Base-by-base conservation (phyloP, 2,888 invertebrate species). In the Platypus cylindrus region DNA sequence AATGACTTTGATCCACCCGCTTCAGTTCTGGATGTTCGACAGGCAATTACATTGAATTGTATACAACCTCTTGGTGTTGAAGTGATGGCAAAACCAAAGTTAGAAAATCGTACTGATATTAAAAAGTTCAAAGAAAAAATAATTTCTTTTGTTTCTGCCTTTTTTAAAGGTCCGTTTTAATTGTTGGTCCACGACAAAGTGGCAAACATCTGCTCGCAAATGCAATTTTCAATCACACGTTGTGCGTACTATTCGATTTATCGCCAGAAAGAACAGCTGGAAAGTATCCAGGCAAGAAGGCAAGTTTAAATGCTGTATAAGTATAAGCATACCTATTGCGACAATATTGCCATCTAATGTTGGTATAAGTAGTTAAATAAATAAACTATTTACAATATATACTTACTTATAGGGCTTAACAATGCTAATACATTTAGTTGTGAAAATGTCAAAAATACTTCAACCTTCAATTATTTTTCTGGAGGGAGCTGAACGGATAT, bases 391-490 rank as follows among this genome's bases (percentile, higher is more conserved):
- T 25, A 17, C 5, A 24, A 14, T 30, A 27, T 36, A 20, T 44
- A n/a, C n/a, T n/a, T n/a, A n/a, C n/a, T n/a, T 47, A 31, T 32
- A 56, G 51, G 75, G 75, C 2, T 60, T 76, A 36, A 75, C 75
- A 48, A 73, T 68, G 58, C 65, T 87, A 47, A 66, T 78, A 40
- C 67, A 72, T 40, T 66, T 73, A 15, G 63, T 86, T 1, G 69
- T 68, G 29, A 84, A 74, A 66, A 73, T 78, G 48, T 67, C 75
- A 15, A 64, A 65, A 41, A 34, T 70, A n/a, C 68, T 75, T 51
- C 79, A 83, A 48, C 86, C 86, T 0, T 72, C 81, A 1, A 64
- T 87, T 1, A 73, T 86, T 39, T 70, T 75, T 43, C 69, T 86
- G 14, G 74, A 77, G 3, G 64, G 68, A 28, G 76, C 69, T 1